phyloP scores from a whole-genome alignment of 2,113 vertebrate species.

The Pollachius pollachius region DNA sequence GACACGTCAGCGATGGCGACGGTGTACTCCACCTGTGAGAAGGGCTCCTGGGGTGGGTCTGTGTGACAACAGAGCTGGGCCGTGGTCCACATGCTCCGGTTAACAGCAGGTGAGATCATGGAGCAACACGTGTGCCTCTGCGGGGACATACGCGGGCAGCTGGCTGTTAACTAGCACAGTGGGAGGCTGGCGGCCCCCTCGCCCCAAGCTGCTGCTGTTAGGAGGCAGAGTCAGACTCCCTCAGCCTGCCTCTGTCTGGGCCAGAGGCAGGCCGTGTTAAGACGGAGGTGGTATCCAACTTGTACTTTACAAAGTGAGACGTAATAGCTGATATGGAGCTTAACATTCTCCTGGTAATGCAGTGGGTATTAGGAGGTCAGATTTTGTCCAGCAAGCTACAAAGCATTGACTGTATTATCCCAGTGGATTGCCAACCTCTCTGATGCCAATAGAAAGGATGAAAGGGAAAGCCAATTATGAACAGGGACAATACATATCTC shows the following conservation, averaged over 20 bases:
- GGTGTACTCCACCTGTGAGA: constrained; percentile 31
- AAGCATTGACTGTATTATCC: too few relatives aligned
- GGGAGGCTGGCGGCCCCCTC: constrained; percentile 37
- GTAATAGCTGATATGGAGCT: too few relatives aligned
- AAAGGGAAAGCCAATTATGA: too few relatives aligned
- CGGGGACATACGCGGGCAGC: constrained; percentile 46
- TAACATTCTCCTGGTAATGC: too few relatives aligned
- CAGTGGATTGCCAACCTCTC: too few relatives aligned
- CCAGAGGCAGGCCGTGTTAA: too few relatives aligned
- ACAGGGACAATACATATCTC: too few relatives aligned
- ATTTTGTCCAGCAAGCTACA: too few relatives aligned
- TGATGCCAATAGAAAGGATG: too few relatives aligned
- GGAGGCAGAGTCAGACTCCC: constrained; percentile 18
- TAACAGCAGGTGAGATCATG: constrained; percentile 74
- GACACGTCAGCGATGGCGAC: constrained; percentile 12
- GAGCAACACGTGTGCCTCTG: constrained; percentile 49
- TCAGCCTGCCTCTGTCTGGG: constrained; percentile 22
- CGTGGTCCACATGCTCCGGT: constrained; percentile 17
- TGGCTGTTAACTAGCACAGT: constrained; percentile 53
- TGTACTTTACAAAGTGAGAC: too few relatives aligned
- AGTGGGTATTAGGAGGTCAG: too few relatives aligned
- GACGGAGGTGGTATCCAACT: too few relatives aligned
- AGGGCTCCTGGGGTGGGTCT: constrained; percentile 27
- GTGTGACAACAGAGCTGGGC: constrained; percentile 40
- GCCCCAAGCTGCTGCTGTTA: constrained; percentile 31